These are phyloP conservation scores for Meghimatium bilineatum DNA, from an alignment of 2,888 invertebrate genomes.

Conservation along the genomic window DNA sequence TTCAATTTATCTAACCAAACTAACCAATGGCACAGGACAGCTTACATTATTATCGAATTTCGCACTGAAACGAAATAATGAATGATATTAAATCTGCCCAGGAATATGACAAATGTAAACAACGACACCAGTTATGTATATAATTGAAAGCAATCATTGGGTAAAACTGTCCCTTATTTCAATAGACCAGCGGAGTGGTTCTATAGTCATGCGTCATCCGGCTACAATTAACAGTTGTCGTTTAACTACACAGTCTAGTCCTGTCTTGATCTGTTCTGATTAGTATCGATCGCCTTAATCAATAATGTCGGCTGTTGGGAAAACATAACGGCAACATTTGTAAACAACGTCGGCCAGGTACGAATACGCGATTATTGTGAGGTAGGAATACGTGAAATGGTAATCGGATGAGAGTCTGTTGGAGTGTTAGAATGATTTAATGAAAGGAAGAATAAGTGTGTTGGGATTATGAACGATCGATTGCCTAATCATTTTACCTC, in stretches of 20 bases:
- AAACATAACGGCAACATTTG: constrained; percentile 20
- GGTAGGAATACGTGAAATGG: neutral
- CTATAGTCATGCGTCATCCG: constrained; percentile 7
- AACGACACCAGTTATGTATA: neutral
- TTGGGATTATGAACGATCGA: neutral
- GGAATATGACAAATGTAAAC: constrained; percentile 19
- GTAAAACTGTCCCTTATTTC: constrained; percentile 26
- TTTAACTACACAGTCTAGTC: constrained; percentile 30
- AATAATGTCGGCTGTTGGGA: constrained; percentile 25
- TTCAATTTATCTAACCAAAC: neutral
- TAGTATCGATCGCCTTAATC: constrained; percentile 34
- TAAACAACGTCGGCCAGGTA: constrained; percentile 31
- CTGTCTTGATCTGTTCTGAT: constrained; percentile 43
- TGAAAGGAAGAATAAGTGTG: neutral
- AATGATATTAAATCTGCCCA: neutral
- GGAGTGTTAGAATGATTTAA: neutral
- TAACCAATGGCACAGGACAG: neutral
- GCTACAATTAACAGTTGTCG: constrained; percentile 37
- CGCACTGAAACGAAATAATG: neutral
- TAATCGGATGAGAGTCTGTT: neutral
- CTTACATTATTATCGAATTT: neutral
- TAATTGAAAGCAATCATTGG: constrained; percentile 25
- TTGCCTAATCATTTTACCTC: neutral
- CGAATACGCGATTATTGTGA: neutral
- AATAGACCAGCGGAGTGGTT: constrained; percentile 10